phyloP scores from a whole-genome alignment of 2,113 vertebrate genomes.

The Quiscalus mexicanus region DNA sequence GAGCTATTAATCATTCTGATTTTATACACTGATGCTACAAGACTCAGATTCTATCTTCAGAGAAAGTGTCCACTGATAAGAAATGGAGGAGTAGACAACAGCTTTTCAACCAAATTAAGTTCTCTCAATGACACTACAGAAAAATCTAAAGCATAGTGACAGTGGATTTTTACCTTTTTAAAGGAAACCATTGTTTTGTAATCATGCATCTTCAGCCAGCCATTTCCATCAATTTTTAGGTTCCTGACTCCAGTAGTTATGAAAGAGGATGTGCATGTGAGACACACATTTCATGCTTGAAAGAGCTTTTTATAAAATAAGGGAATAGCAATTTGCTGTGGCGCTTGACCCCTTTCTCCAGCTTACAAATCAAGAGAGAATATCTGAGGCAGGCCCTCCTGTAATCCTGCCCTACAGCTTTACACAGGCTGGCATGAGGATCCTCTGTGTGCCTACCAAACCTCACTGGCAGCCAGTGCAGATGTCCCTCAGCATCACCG shows the following conservation, averaged over 20 bases:
- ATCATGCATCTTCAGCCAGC: neutral
- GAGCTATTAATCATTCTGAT: conserved; percentile 61
- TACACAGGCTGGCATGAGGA: neutral
- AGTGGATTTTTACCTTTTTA: neutral
- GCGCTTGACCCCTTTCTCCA: fast-evolving
- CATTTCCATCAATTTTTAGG: neutral
- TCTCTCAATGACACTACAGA: neutral
- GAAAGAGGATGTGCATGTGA: neutral
- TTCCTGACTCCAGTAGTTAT: neutral
- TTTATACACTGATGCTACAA: conserved; percentile 30
- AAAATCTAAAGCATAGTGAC: neutral
- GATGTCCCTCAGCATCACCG: neutral
- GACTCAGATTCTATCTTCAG: conserved; percentile 51
- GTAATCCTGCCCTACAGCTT: neutral
- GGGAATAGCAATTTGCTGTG: neutral
- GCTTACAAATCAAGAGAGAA: neutral
- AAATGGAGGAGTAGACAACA: neutral
- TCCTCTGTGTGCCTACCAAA: neutral
- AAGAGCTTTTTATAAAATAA: neutral
- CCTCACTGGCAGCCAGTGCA: neutral
- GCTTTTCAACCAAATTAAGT: neutral
- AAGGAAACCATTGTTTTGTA: neutral
- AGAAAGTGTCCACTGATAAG: conserved; percentile 30
- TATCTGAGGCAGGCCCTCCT: neutral
- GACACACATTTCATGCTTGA: neutral